A percentile compares a stretch with the other conserved stretches of the same genome.
phyloP scores from a whole-genome alignment of 2,888 invertebrate genomes.

The Eupeodes latifasciatus region DNA sequence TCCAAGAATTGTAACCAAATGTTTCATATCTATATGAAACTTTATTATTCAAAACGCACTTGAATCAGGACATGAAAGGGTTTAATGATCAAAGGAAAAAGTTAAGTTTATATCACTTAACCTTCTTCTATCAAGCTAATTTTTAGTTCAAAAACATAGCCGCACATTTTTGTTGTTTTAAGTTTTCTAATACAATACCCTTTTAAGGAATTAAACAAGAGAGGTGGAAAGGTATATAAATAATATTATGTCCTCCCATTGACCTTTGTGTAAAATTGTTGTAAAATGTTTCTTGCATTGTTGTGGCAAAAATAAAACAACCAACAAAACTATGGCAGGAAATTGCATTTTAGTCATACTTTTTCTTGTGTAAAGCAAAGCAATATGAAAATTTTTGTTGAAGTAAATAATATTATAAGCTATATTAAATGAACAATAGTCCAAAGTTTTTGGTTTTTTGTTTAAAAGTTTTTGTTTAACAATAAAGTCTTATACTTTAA shows the following conservation, averaged over 20 bases:
- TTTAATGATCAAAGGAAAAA: no score
- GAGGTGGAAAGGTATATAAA: no score
- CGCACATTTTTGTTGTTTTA: no score
- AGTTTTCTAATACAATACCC: no score
- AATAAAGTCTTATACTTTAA: conserved; percentile 1
- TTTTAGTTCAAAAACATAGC: no score
- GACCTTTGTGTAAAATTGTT: conserved; percentile 22
- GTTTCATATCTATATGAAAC: no score
- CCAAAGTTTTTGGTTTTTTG: not conserved
- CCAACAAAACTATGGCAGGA: not conserved
- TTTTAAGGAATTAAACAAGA: no score
- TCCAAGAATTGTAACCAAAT: no score
- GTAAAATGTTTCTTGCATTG: conserved; percentile 3
- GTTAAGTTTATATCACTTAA: no score
- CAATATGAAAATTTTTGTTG: conserved; percentile 1
- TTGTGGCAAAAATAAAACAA: not conserved
- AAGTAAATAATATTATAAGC: conserved; percentile 14
- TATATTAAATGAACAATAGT: conserved; percentile 10
- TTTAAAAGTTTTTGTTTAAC: not conserved
- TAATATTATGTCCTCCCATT: conserved; percentile 16
- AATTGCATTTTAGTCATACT: conserved; percentile 8
- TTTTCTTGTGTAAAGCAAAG: conserved; percentile 17
- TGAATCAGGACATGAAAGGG: no score
- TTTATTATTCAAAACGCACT: no score
- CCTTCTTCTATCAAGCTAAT: no score